Base-by-base conservation (phyloP, 2,888 invertebrate genomes). In the Dolomedes plantarius region DNA sequence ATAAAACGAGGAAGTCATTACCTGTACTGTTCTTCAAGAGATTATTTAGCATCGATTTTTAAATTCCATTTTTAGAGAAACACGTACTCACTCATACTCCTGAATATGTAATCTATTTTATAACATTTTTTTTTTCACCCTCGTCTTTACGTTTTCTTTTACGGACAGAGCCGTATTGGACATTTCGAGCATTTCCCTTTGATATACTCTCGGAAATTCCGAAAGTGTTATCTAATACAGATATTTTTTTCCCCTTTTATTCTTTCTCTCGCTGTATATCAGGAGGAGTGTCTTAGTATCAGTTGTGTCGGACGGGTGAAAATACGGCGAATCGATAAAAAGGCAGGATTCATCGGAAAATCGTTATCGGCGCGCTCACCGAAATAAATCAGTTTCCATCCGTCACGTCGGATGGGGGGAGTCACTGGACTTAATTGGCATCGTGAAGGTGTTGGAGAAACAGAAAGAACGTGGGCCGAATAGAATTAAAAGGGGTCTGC, bases 331-430 rank as follows among this genome's bases (percentile, higher is more conserved):
- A 83, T 83, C 77, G 83, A 85, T 85, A 36, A 36, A 36, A 69
- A 27, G 41, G 64, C 62, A 72, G 71, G n/a, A 77, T 73, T 36
- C 83, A 85, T 85, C 77, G 83, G 83, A 85, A 85, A 85, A 85
- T 85, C 83, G 83, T 85, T 83, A 76, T 46, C 69, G 71, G 67
- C 46, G 82, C 56, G 5, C 5, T 71, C 64, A 65, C 36, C 28
- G 73, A 85, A 85, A 85, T 85, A 85, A 85, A 85, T 85, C 83
- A 85, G 41, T 29, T 56, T 29, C 71, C 50, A 62, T 50, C 56
- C 62, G 31, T 67, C 67, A 67, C 31, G 67, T 36, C 19, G 65
- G 3, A 23, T 1, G 16, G 56, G 56, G 23, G 5, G 5, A 23
- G 13, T 16, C 56, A 56, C 56, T 56, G 23, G 23, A 56, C 56